Base-by-base conservation (phyloP, 2,797 vertebrate genomes). In the Clamator glandarius region DNA sequence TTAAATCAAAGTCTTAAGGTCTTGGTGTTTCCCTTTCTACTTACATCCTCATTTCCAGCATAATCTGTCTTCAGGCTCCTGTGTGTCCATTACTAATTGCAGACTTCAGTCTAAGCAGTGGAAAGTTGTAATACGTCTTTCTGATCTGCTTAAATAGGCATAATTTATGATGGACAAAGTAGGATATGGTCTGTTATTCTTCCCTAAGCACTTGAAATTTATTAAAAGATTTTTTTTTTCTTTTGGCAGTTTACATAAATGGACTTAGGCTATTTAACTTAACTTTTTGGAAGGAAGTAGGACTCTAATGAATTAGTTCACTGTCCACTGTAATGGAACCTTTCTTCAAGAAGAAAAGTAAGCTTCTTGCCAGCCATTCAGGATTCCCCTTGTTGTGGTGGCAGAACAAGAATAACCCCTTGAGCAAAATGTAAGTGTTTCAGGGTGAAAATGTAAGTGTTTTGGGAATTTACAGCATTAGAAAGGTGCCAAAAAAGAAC, bases 321-420 rank as follows among this genome's bases (percentile, higher is more conserved):
- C 92, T 96, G 89, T 96, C 95, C 62, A 33, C 62, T 89, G 89
- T 89, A 95, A 93, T 95, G 73, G 84, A 91, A 95, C 84, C 84
- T 93, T 94, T 89, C 90, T 93, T 87, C 69, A 89, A 90, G 82
- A 95, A 95, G 76, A 96, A 93, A 91, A 91, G 89, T 84, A 78
- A 91, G 25, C 51, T 57, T 72, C 66, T 88, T 94, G 91, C 92
- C 95, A 95, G 69, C 82, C 91, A 93, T 96, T 96, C 84, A 96
- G 84, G 91, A 93, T 95, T 91, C 87, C 48, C 73, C 74, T 94
- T 89, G 66, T 94, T 95, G 89, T 96, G 59, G 87, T 95, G 87
- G 92, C 76, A 94, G 89, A 96, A 93, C 64, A 95, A 96, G 84
- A 95, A 96, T 93, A 96, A 93, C 84, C 64, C 90, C 87, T 94